Evolutionary conservation across 2,797 vertebrate species (phyloP).

Genomic region (Lagocephalus sceleratus): DNA sequence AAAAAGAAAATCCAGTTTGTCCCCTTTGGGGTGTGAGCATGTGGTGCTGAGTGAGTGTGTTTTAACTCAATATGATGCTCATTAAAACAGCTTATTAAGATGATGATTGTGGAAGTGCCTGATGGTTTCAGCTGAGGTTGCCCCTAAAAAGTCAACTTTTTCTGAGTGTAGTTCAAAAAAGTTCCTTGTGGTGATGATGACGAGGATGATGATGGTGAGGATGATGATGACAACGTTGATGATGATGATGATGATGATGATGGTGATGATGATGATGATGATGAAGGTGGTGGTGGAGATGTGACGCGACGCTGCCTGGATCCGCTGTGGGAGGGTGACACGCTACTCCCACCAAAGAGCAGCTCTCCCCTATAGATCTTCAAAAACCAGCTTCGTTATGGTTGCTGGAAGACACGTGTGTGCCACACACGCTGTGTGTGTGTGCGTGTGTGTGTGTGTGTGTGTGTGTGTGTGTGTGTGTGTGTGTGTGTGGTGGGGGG

Average conservation of each 20-base stretch:
- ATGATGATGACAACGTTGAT: not conserved
- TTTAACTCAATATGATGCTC: too few species aligned
- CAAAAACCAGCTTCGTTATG: constrained; percentile 40
- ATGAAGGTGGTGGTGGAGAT: not conserved
- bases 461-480: not conserved
- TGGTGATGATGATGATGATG: not conserved
- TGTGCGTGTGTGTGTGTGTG: constrained; percentile 31
- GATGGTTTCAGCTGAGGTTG: too few species aligned
- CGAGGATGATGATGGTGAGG: not conserved
- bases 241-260: not conserved
- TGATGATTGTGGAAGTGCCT: too few species aligned
- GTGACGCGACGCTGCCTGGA: constrained; percentile 13
- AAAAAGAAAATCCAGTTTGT: too few species aligned
- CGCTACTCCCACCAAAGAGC: constrained; percentile 13
- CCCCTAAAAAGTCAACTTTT: not conserved
- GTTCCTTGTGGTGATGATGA: constrained; percentile 11
- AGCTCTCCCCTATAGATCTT: constrained; percentile 16
- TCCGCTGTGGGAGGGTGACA: constrained; percentile 12
- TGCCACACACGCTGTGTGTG: too few species aligned
- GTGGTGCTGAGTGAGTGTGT: too few species aligned
- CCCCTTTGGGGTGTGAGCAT: too few species aligned
- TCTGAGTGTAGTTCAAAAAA: not conserved
- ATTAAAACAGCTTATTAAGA: too few species aligned
- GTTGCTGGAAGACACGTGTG: constrained; percentile 40
- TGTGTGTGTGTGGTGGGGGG: not conserved